phyloP scores from a whole-genome alignment of 2,888 invertebrate species.

The Dorcus hopei region DNA sequence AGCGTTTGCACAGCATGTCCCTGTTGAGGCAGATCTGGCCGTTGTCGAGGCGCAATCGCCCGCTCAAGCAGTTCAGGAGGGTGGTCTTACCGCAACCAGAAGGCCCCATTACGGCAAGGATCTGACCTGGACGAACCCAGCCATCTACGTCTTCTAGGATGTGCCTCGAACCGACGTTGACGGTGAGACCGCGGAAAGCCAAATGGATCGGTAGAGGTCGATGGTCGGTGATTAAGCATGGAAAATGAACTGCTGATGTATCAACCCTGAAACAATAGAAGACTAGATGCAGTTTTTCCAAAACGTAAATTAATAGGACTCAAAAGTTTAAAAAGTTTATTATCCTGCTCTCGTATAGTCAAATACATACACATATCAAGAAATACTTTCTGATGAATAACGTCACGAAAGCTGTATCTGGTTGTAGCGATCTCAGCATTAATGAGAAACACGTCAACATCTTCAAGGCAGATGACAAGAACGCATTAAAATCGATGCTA shows the following conservation, averaged over 20 bases:
- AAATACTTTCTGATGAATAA: no score
- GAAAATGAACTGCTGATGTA: conserved; percentile 58
- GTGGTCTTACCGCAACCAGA: conserved; percentile 79
- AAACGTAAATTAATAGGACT: no score
- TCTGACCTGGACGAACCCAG: conserved; percentile 70
- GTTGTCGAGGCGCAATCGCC: conserved; percentile 62
- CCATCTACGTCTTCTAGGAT: conserved; percentile 72
- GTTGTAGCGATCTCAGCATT: no score
- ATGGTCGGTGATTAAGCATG: conserved; percentile 55
- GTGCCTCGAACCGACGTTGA: conserved; percentile 52
- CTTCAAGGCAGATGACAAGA: neutral
- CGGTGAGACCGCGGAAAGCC: conserved; percentile 63
- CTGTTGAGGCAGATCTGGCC: conserved; percentile 55
- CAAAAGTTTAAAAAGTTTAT: no score
- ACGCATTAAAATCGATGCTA: neutral
- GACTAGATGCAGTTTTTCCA: no score
- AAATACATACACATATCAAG: no score
- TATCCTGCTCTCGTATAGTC: no score
- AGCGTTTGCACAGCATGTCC: conserved; percentile 57
- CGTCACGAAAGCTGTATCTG: no score
- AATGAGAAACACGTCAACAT: no score
- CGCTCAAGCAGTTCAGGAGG: conserved; percentile 71
- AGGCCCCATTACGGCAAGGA: conserved; percentile 79
- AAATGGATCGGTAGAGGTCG: conserved; percentile 62
- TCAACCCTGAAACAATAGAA: conserved; percentile 52